Percentiles rank a stretch among this genome's conserved stretches.
Conservation (phyloP, 1,140 invertebrate genomes). For the Drosophila nigromelanica region DNA sequence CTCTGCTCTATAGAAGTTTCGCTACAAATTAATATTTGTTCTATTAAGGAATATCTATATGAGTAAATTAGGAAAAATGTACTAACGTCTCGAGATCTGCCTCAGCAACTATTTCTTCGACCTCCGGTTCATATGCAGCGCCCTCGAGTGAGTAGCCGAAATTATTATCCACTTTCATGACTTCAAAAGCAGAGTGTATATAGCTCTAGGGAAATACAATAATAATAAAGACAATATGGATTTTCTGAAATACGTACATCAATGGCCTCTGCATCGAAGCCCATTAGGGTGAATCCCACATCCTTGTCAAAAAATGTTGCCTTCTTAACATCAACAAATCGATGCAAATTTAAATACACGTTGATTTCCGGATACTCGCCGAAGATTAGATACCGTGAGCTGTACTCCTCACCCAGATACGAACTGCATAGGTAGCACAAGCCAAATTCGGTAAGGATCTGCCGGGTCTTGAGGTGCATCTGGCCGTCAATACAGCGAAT, state of each 20-base stretch:
- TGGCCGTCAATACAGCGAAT: constrained; percentile 58
- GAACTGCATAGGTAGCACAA: constrained; percentile 75
- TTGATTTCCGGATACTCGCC: constrained; percentile 59
- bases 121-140: constrained; percentile 53
- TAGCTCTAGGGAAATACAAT: constrained; percentile 75
- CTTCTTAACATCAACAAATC: constrained; percentile 26
- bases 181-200: constrained; percentile 85
- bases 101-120: constrained; percentile 66
- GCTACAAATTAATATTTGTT: constrained; percentile 24
- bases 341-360: constrained; percentile 14
- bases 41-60: no score
- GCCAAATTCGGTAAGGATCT: constrained; percentile 78
- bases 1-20: constrained; percentile 61
- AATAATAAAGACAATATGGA: background rate
- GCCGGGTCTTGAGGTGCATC: constrained; percentile 51
- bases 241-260: constrained; percentile 38
- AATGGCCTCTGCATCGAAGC: constrained; percentile 45
- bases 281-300: constrained; percentile 48
- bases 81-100: constrained; percentile 55
- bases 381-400: constrained; percentile 60
- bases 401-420: constrained; percentile 56
- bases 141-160: constrained; percentile 67
- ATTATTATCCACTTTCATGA: constrained; percentile 85
- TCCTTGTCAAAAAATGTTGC: constrained; percentile 65
- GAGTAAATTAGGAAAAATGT: background rate